Evolutionary conservation across 1,140 invertebrate genomes (phyloP).

Genomic region (Drosophila grimshawi): DNA sequence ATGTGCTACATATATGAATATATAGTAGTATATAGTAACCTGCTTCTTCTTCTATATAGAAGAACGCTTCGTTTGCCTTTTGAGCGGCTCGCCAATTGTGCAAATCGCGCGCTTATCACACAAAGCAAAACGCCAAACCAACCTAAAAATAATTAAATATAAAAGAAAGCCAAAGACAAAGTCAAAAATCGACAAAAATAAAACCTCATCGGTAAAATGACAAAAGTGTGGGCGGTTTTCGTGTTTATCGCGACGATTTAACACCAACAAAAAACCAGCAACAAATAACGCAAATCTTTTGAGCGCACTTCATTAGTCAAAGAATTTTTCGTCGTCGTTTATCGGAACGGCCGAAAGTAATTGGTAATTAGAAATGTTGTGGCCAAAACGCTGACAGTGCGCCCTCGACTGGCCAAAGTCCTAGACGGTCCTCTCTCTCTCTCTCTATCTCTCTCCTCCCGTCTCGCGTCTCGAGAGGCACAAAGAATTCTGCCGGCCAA

Average conservation of each 20-base stretch:
- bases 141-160: constrained; percentile 38
- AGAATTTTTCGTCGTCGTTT: constrained; percentile 20
- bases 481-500: neutral
- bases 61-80: constrained; percentile 14
- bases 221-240: constrained; percentile 9
- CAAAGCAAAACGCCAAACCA: neutral
- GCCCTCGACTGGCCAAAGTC: neutral
- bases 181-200: neutral
- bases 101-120: constrained; percentile 37
- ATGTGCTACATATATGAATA: neutral
- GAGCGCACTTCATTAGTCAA: constrained; percentile 31
- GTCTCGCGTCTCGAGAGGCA: neutral
- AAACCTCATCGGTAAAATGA: neutral
- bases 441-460: neutral
- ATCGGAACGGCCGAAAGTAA: neutral
- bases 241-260: constrained; percentile 20
- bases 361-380: constrained; percentile 4
- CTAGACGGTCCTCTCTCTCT: neutral
- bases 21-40: neutral
- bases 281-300: constrained; percentile 32
- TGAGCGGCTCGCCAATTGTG: constrained; percentile 24
- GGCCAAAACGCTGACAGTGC: constrained; percentile 22
- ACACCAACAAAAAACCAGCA: neutral
- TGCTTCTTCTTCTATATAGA: neutral
- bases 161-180: constrained; percentile 4